These are phyloP conservation scores for Urocynchramus pylzowi DNA, from an alignment of 2,113 vertebrate genomes.

Conservation along the genomic window DNA sequence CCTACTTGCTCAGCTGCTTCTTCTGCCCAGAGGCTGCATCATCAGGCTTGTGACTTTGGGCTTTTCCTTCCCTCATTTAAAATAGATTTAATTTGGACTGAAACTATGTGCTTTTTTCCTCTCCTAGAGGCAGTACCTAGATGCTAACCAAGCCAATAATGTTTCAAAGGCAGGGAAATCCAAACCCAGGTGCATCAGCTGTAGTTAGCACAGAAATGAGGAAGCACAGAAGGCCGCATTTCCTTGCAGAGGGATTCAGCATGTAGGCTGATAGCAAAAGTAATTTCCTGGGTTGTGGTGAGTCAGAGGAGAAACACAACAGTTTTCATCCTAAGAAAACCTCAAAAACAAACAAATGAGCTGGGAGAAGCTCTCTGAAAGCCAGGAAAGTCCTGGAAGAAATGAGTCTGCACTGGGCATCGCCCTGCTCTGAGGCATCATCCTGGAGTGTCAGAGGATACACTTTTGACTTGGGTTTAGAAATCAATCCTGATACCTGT, in stretches of 20 bases:
- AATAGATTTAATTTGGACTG: neutral
- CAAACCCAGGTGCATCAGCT: neutral
- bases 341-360: neutral
- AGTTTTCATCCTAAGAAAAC: neutral
- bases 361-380: neutral
- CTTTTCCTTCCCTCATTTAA: neutral
- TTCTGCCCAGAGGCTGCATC: neutral
- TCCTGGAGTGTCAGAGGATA: neutral
- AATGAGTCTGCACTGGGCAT: neutral
- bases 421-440: rapidly evolving
- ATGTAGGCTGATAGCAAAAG: neutral
- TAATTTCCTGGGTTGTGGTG: neutral
- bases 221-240: neutral
- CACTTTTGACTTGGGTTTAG: neutral
- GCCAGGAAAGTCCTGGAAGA: neutral
- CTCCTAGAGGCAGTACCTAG: neutral
- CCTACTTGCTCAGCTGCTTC: neutral
- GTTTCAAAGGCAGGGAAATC: neutral
- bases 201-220: neutral
- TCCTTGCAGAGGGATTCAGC: neutral
- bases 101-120: neutral
- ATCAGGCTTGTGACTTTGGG: neutral
- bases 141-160: neutral
- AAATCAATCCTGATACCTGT: neutral
- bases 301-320: neutral